Conservation (phyloP, 2,113 vertebrate genomes). For the Seriola dumerili region DNA sequence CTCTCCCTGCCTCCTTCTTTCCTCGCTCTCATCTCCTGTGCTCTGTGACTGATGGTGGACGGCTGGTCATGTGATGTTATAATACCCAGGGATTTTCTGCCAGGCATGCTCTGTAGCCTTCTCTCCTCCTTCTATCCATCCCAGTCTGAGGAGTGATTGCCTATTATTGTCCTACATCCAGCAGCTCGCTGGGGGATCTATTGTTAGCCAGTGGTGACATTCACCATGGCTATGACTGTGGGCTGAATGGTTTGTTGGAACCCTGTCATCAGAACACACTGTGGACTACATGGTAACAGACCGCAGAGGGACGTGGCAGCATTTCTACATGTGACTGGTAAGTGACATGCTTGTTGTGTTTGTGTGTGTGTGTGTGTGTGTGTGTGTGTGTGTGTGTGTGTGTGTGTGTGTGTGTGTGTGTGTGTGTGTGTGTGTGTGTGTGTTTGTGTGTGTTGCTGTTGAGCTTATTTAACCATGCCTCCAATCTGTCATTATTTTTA, state of each 20-base stretch:
- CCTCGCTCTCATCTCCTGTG: conserved; percentile 31
- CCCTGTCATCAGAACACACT: not conserved
- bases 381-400: not conserved
- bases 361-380: not conserved
- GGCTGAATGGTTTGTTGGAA: conserved; percentile 5
- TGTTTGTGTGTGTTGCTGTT: not conserved
- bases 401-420: not conserved
- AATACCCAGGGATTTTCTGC: conserved; percentile 81
- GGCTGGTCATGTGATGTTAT: conserved; percentile 77
- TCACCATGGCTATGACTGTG: not conserved
- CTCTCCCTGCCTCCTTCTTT: conserved; percentile 30
- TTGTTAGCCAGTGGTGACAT: conserved; percentile 25
- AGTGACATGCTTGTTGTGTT: conserved; percentile 44
- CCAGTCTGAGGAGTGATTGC: conserved; percentile 58
- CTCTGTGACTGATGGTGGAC: conserved; percentile 61
- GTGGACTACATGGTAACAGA: conserved; percentile 21
- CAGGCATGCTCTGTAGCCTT: conserved; percentile 72
- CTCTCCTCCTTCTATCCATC: conserved; percentile 57
- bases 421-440: conserved; percentile 1
- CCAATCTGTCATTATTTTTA: not conserved
- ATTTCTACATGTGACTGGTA: conserved; percentile 69
- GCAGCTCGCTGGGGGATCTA: not conserved
- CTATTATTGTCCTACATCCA: conserved; percentile 74
- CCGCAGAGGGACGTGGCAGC: conserved; percentile 28
- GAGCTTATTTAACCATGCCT: not conserved